These are phyloP conservation scores for Siniperca scherzeri DNA, from an alignment of 2,797 vertebrate genomes.

Conservation along the genomic window DNA sequence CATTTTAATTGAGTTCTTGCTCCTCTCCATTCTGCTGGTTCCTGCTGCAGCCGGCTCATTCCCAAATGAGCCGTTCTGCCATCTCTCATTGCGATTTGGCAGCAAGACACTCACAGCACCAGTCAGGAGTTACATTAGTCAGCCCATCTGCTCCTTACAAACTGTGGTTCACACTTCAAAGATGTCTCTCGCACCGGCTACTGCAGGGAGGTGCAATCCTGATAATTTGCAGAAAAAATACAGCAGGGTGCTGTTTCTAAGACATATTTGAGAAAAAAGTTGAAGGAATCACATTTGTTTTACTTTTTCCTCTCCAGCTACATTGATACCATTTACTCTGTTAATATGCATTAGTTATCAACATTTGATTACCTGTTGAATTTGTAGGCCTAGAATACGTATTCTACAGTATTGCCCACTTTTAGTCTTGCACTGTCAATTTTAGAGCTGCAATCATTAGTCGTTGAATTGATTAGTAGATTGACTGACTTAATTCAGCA, in stretches of 20 bases:
- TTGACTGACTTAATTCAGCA: neutral
- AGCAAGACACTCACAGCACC: conserved; percentile 52
- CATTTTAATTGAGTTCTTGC: conserved; percentile 65
- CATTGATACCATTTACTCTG: neutral
- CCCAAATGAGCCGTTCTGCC: conserved; percentile 67
- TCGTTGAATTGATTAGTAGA: neutral
- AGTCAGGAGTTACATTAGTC: conserved; percentile 77
- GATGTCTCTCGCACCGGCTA: conserved; percentile 61
- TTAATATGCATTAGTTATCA: neutral
- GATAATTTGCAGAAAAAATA: conserved; percentile 53
- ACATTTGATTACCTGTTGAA: neutral
- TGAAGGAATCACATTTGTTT: neutral
- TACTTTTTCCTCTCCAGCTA: neutral
- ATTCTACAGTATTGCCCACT: neutral
- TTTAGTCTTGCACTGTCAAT: neutral
- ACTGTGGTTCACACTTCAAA: conserved; percentile 81
- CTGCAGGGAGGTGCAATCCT: conserved; percentile 54
- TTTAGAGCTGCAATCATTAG: neutral
- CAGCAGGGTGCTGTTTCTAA: conserved; percentile 37
- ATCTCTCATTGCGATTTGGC: conserved; percentile 73
- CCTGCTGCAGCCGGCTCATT: conserved; percentile 58
- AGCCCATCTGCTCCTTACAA: conserved; percentile 80
- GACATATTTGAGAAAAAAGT: neutral
- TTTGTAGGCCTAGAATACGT: neutral
- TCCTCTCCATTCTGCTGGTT: conserved; percentile 53